These are phyloP conservation scores for Gambelia wislizenii DNA, from an alignment of 2,797 vertebrate genomes.

Conservation along the genomic window DNA sequence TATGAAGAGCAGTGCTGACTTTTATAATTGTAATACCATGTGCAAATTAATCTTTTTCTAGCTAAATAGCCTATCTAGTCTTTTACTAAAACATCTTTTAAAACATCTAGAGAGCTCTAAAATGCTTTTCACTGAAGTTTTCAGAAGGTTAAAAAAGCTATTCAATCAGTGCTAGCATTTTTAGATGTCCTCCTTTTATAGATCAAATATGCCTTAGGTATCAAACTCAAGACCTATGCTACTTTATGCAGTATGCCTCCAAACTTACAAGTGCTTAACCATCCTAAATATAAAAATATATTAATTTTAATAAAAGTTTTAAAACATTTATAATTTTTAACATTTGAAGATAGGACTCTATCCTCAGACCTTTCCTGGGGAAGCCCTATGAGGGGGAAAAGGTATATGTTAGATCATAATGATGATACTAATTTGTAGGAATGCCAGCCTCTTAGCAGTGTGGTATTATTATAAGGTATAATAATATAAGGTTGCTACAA, in stretches of 20 bases:
- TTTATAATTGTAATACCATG: neutral
- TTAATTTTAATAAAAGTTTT: too few relatives aligned
- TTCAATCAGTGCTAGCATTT: conserved; percentile 12
- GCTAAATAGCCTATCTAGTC: neutral
- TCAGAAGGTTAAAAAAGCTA: conserved; percentile 8
- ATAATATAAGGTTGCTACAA: too few relatives aligned
- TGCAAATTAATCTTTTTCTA: neutral
- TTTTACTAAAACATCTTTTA: conserved; percentile 4
- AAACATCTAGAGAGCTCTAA: neutral
- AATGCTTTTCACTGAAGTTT: conserved; percentile 22
- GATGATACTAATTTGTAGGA: neutral
- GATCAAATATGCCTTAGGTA: neutral
- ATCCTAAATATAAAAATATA: neutral
- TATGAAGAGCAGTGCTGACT: neutral
- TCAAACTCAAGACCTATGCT: neutral
- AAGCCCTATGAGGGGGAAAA: neutral
- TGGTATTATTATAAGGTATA: conserved; percentile 22
- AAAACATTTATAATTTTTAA: too few relatives aligned
- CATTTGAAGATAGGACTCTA: neutral
- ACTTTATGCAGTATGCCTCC: neutral
- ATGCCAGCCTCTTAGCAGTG: neutral
- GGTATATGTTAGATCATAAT: neutral
- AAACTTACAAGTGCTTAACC: neutral
- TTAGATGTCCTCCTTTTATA: conserved; percentile 5
- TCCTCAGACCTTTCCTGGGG: neutral